These are phyloP conservation scores for Eristalis tenax DNA, from an alignment of 2,888 invertebrate genomes.

Conservation along the genomic window DNA sequence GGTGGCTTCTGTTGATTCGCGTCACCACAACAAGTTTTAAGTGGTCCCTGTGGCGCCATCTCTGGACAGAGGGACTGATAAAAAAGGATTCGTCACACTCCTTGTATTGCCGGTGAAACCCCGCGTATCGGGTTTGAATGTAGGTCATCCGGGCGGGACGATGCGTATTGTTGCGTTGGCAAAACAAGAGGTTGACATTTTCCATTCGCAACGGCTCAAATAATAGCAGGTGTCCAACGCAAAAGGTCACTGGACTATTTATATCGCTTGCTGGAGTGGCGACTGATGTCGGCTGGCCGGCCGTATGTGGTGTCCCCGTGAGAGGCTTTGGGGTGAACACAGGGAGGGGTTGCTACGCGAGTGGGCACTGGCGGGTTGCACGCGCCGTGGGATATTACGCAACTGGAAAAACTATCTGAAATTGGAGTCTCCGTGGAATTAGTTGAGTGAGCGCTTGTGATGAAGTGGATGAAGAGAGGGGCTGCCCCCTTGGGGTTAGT, in stretches of 20 bases:
- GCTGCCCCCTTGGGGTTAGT: no score
- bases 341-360: no score
- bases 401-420: no score
- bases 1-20: conserved; percentile 27
- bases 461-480: no score
- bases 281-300: not conserved
- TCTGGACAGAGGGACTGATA: conserved; percentile 23
- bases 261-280: not conserved
- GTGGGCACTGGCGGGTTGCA: no score
- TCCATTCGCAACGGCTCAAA: not conserved
- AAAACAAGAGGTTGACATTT: not conserved
- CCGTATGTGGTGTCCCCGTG: not conserved
- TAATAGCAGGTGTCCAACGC: not conserved
- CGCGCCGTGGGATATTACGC: no score
- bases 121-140: not conserved
- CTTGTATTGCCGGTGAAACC: conserved; percentile 40
- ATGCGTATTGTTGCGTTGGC: not conserved
- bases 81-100: conserved; percentile 28
- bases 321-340: no score
- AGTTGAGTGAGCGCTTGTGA: no score
- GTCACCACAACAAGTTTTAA: conserved; percentile 51
- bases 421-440: no score
- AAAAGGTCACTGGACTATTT: not conserved
- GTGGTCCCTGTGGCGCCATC: conserved; percentile 51
- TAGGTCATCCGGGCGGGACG: not conserved